Base-by-base conservation (phyloP, 2,797 vertebrate genomes). In the Spinibarbus caldwelli region DNA sequence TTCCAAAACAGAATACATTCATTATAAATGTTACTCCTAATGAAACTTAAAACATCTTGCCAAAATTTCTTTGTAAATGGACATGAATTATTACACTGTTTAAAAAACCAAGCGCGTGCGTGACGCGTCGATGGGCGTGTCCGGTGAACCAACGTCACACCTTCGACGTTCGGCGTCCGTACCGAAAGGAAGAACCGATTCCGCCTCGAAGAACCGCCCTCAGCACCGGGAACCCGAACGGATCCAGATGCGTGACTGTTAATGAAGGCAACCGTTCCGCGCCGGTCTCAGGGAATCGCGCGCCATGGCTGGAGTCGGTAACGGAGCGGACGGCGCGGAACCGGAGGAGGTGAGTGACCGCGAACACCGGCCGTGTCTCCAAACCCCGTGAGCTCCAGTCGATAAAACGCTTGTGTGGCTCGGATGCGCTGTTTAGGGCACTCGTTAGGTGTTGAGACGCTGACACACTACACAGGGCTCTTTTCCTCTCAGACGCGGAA, bases 311-410 rank as follows among this genome's bases (percentile, higher is more conserved):
- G 79, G 84, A 10, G 75, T 70, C 49, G 83, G 80, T 14, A 68
- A 70, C 57, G 88, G 86, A 83, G 71, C 87, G 54, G 86, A 78
- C 26, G 62, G 84, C 66, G 86, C 83, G 52, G 87, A 89, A 26
- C 47, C 80, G 57, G 88, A 89, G 19, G 88, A 88, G 85, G 88
- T 89, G 85, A 89, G 88, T 79, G 47, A n/a, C n/a, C n/a, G n/a
- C n/a, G n/a, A n/a, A n/a, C n/a, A n/a, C n/a, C n/a, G n/a, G n/a
- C n/a, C n/a, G n/a, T n/a, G n/a, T n/a, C n/a, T n/a, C n/a, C 59
- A 9, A 38, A 7, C 52, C 11, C 11, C 6, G 3, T 5, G 14
- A 0, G 2, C 5, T 5, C 10, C 47, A 23, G n/a, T 23, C 71
- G n/a, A 10, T 0, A 70, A 14, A 0, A 3, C 38, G 67, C 36